These are phyloP conservation scores for Centruroides sculpturatus DNA, from an alignment of 1,140 invertebrate species.

Conservation along the genomic window DNA sequence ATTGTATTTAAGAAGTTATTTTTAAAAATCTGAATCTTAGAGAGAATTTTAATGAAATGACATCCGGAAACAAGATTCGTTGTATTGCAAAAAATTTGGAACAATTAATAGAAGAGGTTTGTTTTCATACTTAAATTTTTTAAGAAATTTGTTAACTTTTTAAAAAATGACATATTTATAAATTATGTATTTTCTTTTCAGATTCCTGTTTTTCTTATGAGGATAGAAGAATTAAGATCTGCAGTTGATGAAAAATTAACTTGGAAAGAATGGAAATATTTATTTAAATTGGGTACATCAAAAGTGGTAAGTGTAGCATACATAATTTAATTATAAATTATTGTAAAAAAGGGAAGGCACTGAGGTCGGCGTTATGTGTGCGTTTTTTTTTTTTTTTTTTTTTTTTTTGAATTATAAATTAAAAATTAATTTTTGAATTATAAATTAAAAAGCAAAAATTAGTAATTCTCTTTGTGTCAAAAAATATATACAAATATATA, in stretches of 20 bases:
- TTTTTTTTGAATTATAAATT: too few relatives aligned
- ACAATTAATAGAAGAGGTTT: slow-evolving; percentile 43
- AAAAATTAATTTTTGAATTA: too few relatives aligned
- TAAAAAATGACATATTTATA: neutral
- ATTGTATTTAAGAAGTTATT: too few relatives aligned
- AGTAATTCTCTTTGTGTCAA: too few relatives aligned
- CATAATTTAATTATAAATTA: neutral
- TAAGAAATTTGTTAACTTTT: neutral
- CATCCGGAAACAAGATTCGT: slow-evolving; percentile 39
- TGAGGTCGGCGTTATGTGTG: too few relatives aligned
- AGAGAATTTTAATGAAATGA: slow-evolving; percentile 43
- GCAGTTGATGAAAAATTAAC: slow-evolving; percentile 46
- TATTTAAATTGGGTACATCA: slow-evolving; percentile 49
- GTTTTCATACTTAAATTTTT: neutral
- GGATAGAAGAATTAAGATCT: slow-evolving; percentile 43
- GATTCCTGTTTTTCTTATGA: slow-evolving; percentile 40
- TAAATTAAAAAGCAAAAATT: neutral
- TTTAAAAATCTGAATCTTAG: slow-evolving; percentile 24
- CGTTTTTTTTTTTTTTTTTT: too few relatives aligned
- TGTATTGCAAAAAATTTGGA: slow-evolving; percentile 44
- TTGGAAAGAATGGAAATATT: slow-evolving; percentile 52
- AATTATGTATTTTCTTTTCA: slow-evolving; percentile 12
- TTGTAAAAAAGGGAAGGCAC: too few relatives aligned
- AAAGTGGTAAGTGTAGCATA: slow-evolving; percentile 40
- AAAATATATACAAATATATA: too few relatives aligned